phyloP scores from a whole-genome alignment of 64 coral and sea anemone species.

The Astreopora myriophthalma region DNA sequence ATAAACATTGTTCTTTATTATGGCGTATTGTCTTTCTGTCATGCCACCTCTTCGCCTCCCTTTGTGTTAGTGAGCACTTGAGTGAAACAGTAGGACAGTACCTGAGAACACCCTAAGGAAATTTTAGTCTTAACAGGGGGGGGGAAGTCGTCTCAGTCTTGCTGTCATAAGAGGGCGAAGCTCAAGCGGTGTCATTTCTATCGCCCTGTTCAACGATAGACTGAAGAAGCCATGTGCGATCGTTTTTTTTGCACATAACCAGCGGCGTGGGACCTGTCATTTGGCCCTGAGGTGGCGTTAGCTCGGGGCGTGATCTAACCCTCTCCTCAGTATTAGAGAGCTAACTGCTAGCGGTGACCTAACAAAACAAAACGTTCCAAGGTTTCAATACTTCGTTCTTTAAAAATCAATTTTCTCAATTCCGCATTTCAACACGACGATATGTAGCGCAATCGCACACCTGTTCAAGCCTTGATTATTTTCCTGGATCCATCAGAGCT shows the following conservation, averaged over 20 bases:
- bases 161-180: too few species aligned
- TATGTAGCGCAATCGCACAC: too few species aligned
- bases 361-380: too few species aligned
- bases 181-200: too few species aligned
- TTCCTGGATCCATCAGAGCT: too few species aligned
- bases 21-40: neutral
- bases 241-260: neutral
- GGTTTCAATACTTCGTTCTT: too few species aligned
- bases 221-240: neutral
- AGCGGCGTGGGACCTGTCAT: neutral
- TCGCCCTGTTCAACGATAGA: neutral
- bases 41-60: neutral
- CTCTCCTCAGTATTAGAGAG: neutral
- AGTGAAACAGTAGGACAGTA: too few species aligned
- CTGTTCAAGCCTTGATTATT: too few species aligned
- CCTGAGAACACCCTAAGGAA: neutral
- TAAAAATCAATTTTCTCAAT: too few species aligned
- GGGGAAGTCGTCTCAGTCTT: too few species aligned
- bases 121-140: neutral
- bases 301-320: neutral
- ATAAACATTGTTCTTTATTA: neutral
- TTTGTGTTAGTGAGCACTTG: neutral
- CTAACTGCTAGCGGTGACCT: neutral
- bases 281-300: neutral
- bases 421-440: too few species aligned